Evolutionary conservation across 2,113 vertebrate genomes (phyloP), one percentile per base, ranked within the genome.

Genomic region (Symphodus melops): DNA sequence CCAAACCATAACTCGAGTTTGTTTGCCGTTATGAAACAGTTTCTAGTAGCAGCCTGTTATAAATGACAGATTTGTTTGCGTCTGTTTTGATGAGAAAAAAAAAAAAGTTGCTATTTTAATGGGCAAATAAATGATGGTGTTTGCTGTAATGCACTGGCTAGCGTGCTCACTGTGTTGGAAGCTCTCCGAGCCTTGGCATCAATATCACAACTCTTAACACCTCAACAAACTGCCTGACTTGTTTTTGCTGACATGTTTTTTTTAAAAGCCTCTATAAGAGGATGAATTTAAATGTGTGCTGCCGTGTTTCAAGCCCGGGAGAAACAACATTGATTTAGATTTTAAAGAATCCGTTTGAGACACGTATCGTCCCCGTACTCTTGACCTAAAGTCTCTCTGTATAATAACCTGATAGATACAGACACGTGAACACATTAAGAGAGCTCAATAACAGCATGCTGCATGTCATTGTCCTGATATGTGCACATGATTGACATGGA

Each of bases 361-460:
- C 28, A 33, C 28, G 6, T 33, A 33, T 33, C 3, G 28, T 33
- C 28, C 28, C 2, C 19, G 6, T 8, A 3, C 17, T 0, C 1
- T 42, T 48, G 7, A 37, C 1, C 16, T 14, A n/a, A 21, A 36
- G 7, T 14, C 4, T 9, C 14, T 49, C 12, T 14, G 12, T 14
- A 2, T 14, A 44, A 19, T 36, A 1, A 49, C 11, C 11, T n/a
- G 14, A 25, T 3, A 36, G 28, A 3, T 33, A 33, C 28, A 33
- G 28, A 70, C 16, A 33, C 17, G 19, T 54, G 25, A 5, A 44
- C 36, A 57, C 33, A 21, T 2, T n/a, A n/a, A 4, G 4, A 41
- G 49, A 41, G 58, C 39, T 57, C 9, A 3, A 66, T 51, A 57
- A 86, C 72, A 81, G 57, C 81, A 77, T 72, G 67, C 68, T 59